Conservation (phyloP, 2,797 vertebrate genomes). For the Argya squamiceps region DNA sequence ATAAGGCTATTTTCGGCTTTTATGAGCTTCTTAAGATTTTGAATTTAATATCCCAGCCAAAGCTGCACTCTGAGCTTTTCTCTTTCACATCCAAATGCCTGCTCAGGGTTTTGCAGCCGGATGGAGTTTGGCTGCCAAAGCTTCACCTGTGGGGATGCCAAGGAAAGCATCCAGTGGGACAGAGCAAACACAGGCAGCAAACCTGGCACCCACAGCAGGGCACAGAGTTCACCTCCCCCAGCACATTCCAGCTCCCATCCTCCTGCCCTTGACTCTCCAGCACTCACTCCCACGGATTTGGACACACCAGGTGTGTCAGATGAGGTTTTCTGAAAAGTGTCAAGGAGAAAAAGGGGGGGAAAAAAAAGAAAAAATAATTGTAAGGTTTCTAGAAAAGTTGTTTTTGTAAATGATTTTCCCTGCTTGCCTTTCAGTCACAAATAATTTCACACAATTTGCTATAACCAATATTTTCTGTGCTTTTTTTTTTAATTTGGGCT, state of each 20-base stretch:
- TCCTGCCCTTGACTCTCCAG: neutral
- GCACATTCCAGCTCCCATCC: neutral
- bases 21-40: conserved; percentile 47
- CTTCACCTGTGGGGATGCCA: conserved; percentile 31
- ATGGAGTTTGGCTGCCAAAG: neutral
- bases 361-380: neutral
- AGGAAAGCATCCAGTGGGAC: conserved; percentile 49
- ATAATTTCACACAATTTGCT: neutral
- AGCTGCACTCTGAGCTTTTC: conserved; percentile 2
- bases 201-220: neutral
- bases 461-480: neutral
- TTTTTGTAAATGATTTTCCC: neutral
- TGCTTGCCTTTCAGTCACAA: rapidly evolving
- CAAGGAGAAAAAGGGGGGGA: rapidly evolving
- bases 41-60: conserved; percentile 48
- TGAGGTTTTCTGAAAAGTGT: neutral
- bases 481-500: neutral
- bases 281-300: neutral
- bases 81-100: neutral
- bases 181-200: conserved; percentile 2
- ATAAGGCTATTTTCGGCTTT: conserved; percentile 57
- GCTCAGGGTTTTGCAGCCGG: neutral
- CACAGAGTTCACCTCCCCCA: neutral
- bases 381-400: neutral
- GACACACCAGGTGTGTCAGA: neutral